phyloP scores from a whole-genome alignment of 1,140 invertebrate genomes.

The Procambarus virginalis region DNA sequence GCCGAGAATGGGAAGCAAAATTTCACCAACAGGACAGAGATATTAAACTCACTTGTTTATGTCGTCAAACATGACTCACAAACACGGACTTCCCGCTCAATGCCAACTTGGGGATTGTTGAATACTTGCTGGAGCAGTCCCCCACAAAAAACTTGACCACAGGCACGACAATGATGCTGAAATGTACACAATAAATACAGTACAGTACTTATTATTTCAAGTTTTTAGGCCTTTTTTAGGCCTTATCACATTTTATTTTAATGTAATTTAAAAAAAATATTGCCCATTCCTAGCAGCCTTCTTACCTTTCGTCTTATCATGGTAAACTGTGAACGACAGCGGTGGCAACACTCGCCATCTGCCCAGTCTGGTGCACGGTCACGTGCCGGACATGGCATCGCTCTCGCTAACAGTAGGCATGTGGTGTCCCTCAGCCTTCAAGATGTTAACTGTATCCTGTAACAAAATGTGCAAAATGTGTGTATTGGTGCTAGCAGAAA shows the following conservation, averaged over 20 bases:
- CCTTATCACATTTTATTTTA: background rate
- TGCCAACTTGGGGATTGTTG: conserved; percentile 98
- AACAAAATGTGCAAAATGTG: no score
- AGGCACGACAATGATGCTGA: conserved; percentile 96
- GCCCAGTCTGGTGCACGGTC: conserved; percentile 98
- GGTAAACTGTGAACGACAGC: conserved; percentile 89
- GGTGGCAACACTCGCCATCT: conserved; percentile 94
- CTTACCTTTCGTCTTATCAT: conserved; percentile 86
- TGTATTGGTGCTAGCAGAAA: no score
- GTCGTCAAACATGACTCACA: conserved; percentile 96
- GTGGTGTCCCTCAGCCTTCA: conserved; percentile 94
- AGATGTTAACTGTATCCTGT: conserved; percentile 92
- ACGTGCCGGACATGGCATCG: conserved; percentile 98
- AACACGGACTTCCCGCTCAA: conserved; percentile 98
- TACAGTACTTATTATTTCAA: no score
- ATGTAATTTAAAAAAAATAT: background rate
- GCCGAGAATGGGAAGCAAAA: no score
- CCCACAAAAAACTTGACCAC: conserved; percentile 97
- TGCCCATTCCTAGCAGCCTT: background rate
- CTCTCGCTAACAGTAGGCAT: conserved; percentile 96
- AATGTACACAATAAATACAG: conserved; percentile 69
- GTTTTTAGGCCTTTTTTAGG: no score
- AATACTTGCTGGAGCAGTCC: conserved; percentile 93
- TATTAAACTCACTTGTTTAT: conserved; percentile 82
- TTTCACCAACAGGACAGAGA: background rate